phyloP scores from a whole-genome alignment of 2,888 invertebrate genomes.

The Torymus texanus region DNA sequence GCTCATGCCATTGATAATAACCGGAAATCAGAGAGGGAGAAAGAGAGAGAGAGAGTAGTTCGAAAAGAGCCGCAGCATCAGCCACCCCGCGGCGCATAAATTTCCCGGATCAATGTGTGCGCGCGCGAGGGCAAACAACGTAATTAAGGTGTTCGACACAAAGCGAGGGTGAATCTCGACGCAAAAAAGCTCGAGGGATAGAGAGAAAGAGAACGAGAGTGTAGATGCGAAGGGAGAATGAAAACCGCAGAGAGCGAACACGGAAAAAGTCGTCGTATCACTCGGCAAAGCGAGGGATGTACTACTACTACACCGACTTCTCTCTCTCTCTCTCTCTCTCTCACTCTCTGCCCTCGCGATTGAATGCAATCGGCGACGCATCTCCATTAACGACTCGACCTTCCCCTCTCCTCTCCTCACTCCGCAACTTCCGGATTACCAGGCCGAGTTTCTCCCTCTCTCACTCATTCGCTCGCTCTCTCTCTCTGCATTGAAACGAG shows the following conservation, averaged over 20 bases:
- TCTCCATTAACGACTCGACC: constrained; percentile 56
- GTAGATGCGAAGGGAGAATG: not conserved
- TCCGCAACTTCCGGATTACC: constrained; percentile 51
- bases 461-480: not conserved
- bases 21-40: too few relatives aligned
- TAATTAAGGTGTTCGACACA: constrained; percentile 35
- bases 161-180: not conserved
- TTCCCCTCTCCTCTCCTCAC: not conserved
- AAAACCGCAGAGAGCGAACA: constrained; percentile 5
- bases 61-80: not conserved
- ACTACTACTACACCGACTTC: constrained; percentile 6
- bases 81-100: not conserved
- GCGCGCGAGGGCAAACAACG: constrained; percentile 29
- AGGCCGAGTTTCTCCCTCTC: constrained; percentile 41
- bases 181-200: not conserved
- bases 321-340: constrained; percentile 1
- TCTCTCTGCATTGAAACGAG: not conserved
- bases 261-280: constrained; percentile 39
- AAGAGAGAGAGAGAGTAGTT: too few relatives aligned
- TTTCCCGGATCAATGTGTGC: constrained; percentile 10
- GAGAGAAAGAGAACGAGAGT: not conserved
- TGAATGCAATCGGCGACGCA: constrained; percentile 56
- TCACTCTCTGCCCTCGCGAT: constrained; percentile 6
- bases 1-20: too few relatives aligned
- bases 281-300: constrained; percentile 29